Evolutionary conservation across 2,888 invertebrate genomes (phyloP).

Genomic region (Himalopsyche japonica): DNA sequence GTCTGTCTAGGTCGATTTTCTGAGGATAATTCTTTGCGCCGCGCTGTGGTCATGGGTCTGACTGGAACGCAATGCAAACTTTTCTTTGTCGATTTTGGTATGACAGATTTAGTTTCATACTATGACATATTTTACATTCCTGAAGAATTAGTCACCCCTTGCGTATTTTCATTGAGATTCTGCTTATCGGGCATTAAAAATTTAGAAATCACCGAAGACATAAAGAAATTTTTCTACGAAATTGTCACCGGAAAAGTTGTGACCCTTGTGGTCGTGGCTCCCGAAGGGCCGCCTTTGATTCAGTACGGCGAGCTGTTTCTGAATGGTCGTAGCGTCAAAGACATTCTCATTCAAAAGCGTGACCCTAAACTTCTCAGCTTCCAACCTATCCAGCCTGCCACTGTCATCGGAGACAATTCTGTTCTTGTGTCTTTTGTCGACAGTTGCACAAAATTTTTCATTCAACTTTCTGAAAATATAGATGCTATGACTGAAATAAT

Average conservation of each 20-base stretch:
- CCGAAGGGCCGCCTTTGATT: constrained; percentile 71
- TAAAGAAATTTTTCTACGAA: constrained; percentile 73
- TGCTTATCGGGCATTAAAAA: constrained; percentile 73
- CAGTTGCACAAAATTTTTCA: constrained; percentile 73
- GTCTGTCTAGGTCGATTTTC: constrained; percentile 76
- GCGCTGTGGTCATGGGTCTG: constrained; percentile 76
- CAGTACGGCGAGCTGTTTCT: constrained; percentile 75
- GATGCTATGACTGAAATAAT: constrained; percentile 67
- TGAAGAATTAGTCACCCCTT: constrained; percentile 68
- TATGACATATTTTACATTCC: constrained; percentile 77
- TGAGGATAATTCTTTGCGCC: constrained; percentile 69
- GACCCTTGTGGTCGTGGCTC: constrained; percentile 67
- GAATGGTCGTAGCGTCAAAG: constrained; percentile 62
- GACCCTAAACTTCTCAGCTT: constrained; percentile 39
- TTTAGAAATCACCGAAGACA: constrained; percentile 59
- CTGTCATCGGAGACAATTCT: constrained; percentile 47
- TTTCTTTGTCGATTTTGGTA: constrained; percentile 81
- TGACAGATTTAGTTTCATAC: constrained; percentile 72
- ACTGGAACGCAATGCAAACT: constrained; percentile 74
- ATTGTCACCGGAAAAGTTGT: constrained; percentile 67
- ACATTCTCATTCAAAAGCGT: constrained; percentile 53
- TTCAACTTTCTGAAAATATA: constrained; percentile 68
- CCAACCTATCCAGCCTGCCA: constrained; percentile 13
- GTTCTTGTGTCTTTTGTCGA: constrained; percentile 68
- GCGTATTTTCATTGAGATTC: constrained; percentile 77